A percentile compares a stretch with the other conserved stretches of the same genome.
These are phyloP conservation scores for Acarapis woodi DNA, from an alignment of 1,140 invertebrate genomes.

Conservation along the genomic window DNA sequence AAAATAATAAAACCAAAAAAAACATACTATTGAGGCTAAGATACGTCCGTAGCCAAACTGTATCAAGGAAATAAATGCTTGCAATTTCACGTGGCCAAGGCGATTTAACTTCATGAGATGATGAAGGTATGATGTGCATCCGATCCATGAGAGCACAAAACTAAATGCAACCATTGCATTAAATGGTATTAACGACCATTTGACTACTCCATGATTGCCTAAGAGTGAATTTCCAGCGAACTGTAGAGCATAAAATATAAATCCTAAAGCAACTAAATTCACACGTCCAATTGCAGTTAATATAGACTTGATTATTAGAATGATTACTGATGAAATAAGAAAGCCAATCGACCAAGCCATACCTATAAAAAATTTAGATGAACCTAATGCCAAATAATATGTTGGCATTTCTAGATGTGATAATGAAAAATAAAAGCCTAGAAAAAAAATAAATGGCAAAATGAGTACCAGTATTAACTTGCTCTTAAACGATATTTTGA, in stretches of 20 bases:
- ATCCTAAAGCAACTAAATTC: conserved; percentile 12
- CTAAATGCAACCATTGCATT: conserved; percentile 13
- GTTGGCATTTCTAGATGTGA: conserved; percentile 8
- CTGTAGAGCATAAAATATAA: conserved; percentile 12
- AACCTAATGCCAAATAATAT: conserved; percentile 10
- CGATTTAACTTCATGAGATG: conserved; percentile 8
- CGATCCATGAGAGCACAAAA: conserved; percentile 12
- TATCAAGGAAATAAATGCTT: conserved; percentile 11
- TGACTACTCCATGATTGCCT: background rate
- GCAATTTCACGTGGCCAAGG: conserved; percentile 8
- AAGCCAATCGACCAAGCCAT: conserved; percentile 10
- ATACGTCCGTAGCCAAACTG: conserved; percentile 13
- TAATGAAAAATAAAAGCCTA: conserved; percentile 12
- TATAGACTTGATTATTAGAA: conserved; percentile 12
- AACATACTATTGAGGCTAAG: background rate
- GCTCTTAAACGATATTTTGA: background rate
- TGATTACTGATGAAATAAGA: conserved; percentile 9
- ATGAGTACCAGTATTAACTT: conserved; percentile 8
- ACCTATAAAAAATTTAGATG: conserved; percentile 8
- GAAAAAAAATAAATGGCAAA: conserved; percentile 8
- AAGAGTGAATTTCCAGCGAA: conserved; percentile 12
- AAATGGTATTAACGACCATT: conserved; percentile 13
- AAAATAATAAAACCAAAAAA: conserved; percentile 6
- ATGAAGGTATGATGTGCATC: conserved; percentile 12
- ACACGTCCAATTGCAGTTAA: conserved; percentile 12